phyloP scores from a whole-genome alignment of 2,113 vertebrate genomes.

The Rattus norvegicus region GRCr8 NC_086019.1:181208501-181209000 shows the following conservation, averaged over 20 bases:
- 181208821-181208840: too few relatives aligned
- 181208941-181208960: not conserved
- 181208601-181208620: not conserved
- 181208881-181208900: not conserved
- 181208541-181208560: rapidly evolving
- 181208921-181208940: too few relatives aligned
- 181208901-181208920: too few relatives aligned
- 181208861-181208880: too few relatives aligned
- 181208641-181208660: not conserved
- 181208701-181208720: not conserved
- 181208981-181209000: not conserved
- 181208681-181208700: too few relatives aligned
- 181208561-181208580: not conserved
- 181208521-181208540: rapidly evolving
- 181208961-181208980: not conserved
- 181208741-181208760: too few relatives aligned
- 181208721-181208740: not conserved
- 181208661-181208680: not conserved
- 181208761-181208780: not conserved
- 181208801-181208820: too few relatives aligned
- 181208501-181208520: rapidly evolving
- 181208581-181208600: not conserved
- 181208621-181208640: not conserved
- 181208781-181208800: rapidly evolving
- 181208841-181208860: too few relatives aligned